Evolutionary conservation across 1,140 invertebrate genomes (phyloP).

Genomic region (Diabrotica undecimpunctata): DNA sequence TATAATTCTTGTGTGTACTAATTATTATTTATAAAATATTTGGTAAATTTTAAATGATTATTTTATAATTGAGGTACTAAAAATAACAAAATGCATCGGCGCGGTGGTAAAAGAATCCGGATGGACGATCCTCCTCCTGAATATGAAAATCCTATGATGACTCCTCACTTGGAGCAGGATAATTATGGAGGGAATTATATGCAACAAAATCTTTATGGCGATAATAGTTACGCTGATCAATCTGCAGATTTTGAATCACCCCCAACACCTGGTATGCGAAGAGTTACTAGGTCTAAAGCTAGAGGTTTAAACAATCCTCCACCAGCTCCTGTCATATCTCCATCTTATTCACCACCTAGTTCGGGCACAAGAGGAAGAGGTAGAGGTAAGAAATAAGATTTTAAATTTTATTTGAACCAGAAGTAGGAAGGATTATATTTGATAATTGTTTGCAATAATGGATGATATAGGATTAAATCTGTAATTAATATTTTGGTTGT

Average conservation of each 20-base stretch:
- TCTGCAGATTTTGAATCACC: slow-evolving; percentile 47
- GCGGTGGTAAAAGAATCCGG: slow-evolving; percentile 82
- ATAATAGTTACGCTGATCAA: slow-evolving; percentile 40
- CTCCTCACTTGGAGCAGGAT: slow-evolving; percentile 60
- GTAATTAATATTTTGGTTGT: no score
- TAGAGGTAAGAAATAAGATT: slow-evolving; percentile 28
- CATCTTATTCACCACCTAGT: slow-evolving; percentile 37
- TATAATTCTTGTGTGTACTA: no score
- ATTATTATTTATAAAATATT: no score
- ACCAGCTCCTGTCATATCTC: slow-evolving; percentile 20
- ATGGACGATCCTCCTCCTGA: slow-evolving; percentile 88
- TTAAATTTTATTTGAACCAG: no score
- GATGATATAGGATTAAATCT: no score
- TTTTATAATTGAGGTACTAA: background rate
- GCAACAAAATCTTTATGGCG: slow-evolving; percentile 33
- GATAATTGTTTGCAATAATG: no score
- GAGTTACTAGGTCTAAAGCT: slow-evolving; percentile 51
- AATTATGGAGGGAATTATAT: slow-evolving; percentile 47
- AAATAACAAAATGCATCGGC: slow-evolving; percentile 65
- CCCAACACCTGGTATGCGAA: slow-evolving; percentile 45
- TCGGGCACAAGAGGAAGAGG: slow-evolving; percentile 31
- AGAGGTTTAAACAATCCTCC: slow-evolving; percentile 45
- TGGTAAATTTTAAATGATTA: background rate
- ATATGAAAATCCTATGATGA: slow-evolving; percentile 80
- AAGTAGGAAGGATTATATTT: no score